phyloP scores from a whole-genome alignment of 2,113 vertebrate species.

The Motacilla tschutschensis region DNA sequence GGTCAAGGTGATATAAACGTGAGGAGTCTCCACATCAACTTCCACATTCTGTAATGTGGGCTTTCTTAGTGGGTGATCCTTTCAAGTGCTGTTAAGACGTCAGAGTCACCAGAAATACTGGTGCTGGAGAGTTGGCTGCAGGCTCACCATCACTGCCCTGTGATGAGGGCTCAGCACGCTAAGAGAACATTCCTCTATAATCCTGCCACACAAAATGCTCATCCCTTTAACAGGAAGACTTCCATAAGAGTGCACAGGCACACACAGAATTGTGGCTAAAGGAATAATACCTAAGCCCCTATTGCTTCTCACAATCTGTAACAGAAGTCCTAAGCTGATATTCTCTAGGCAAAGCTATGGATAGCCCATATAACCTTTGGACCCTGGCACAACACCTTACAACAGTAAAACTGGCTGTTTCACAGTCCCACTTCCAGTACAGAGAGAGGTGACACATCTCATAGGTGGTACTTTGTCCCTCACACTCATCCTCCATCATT shows the following conservation, averaged over 20 bases:
- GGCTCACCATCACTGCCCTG: neutral
- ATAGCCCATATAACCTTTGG: fast-evolving
- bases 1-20: neutral
- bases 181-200: neutral
- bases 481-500: neutral
- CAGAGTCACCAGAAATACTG: neutral
- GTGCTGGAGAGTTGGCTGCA: neutral
- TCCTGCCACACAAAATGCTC: neutral
- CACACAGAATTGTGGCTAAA: neutral
- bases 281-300: neutral
- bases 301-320: neutral
- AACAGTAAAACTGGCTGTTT: neutral
- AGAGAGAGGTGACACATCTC: neutral
- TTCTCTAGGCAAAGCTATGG: neutral
- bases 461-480: neutral
- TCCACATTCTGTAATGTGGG: neutral
- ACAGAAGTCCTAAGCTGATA: neutral
- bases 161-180: neutral
- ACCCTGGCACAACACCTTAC: neutral
- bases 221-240: neutral
- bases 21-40: neutral
- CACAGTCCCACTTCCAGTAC: neutral
- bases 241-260: neutral
- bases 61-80: neutral
- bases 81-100: neutral